Percentiles rank a stretch among this genome's conserved stretches.
These are phyloP conservation scores for Ormyrus rosae DNA, from an alignment of 2,888 invertebrate species.

Conservation along the genomic window DNA sequence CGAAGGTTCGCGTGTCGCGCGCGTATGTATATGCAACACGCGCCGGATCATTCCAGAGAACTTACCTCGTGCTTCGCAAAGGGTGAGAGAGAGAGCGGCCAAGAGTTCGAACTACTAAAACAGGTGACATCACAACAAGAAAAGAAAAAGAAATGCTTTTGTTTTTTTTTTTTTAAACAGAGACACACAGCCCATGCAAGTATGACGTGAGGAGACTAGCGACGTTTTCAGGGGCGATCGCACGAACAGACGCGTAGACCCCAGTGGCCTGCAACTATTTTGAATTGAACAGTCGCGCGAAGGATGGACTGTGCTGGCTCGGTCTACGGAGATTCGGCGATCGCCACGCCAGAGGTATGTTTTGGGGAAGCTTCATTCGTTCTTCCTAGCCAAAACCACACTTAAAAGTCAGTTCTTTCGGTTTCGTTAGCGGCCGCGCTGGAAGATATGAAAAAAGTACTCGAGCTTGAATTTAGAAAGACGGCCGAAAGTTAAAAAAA, in stretches of 20 bases:
- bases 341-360: slow-evolving; percentile 72
- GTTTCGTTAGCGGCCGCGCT: slow-evolving; percentile 8
- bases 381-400: slow-evolving; percentile 73
- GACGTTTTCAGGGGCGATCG: slow-evolving; percentile 63
- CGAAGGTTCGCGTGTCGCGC: slow-evolving; percentile 6
- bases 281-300: background rate
- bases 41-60: slow-evolving; percentile 65
- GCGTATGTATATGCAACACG: background rate
- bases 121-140: slow-evolving; percentile 58
- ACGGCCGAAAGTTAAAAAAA: no score
- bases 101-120: slow-evolving; percentile 71
- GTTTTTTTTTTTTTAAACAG: background rate
- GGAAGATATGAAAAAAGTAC: no score
- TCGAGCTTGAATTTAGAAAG: no score
- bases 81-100: slow-evolving; percentile 64
- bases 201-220: slow-evolving; percentile 67
- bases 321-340: slow-evolving; percentile 60
- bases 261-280: background rate
- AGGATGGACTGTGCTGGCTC: background rate
- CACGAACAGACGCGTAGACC: slow-evolving; percentile 63
- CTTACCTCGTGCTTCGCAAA: slow-evolving; percentile 72
- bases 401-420: slow-evolving; percentile 54
- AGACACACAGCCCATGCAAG: slow-evolving; percentile 70
- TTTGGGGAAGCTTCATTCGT: slow-evolving; percentile 74
- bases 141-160: slow-evolving; percentile 47